Evolutionary conservation across 35 echinoderm and acorn worm species (phyloP).

Genomic region (Amphiura filiformis): DNA sequence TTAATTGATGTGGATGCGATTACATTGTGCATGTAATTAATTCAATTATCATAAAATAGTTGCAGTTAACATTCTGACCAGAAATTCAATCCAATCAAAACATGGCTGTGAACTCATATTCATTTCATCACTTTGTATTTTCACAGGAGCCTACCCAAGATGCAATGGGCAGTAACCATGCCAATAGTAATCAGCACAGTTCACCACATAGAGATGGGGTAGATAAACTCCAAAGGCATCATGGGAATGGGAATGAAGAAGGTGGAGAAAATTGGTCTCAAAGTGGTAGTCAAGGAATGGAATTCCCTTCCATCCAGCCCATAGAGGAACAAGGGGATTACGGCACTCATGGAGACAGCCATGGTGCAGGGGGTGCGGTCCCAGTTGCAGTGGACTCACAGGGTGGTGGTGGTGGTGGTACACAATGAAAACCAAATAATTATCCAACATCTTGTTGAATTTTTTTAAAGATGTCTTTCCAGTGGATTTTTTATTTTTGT

Average conservation of each 20-base stretch:
- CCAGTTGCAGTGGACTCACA: neutral
- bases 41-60: neutral
- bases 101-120: conserved; percentile 3
- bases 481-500: too few relatives aligned
- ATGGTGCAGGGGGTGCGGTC: neutral
- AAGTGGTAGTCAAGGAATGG: neutral
- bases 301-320: neutral
- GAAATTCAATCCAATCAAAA: neutral
- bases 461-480: too few relatives aligned
- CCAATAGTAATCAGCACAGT: neutral
- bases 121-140: conserved; percentile 10
- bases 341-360: neutral
- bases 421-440: neutral
- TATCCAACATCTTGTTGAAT: too few relatives aligned
- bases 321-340: neutral
- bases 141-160: conserved; percentile 8
- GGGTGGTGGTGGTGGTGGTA: too few relatives aligned
- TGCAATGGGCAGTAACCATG: neutral
- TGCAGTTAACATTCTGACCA: neutral
- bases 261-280: neutral
- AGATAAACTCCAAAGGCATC: neutral
- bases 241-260: neutral
- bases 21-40: neutral
- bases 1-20: neutral
- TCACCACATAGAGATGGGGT: neutral